Evolutionary conservation across 1,140 invertebrate species (phyloP).

Genomic region (Megalonaias nervosa): DNA sequence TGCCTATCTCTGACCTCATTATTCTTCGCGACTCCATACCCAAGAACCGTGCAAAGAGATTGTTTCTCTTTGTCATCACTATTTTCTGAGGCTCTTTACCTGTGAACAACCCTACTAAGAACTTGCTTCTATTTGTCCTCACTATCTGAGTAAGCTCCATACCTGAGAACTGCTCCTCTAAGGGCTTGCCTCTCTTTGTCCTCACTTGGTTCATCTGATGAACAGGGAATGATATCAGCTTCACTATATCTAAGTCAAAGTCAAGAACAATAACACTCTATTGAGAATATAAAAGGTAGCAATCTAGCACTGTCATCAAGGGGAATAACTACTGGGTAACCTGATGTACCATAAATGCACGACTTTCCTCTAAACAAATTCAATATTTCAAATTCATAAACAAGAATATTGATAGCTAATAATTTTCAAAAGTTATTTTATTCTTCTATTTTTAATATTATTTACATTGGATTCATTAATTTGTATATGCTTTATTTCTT

Average conservation of each 20-base stretch:
- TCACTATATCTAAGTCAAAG: constrained; percentile 59
- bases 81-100: too few relatives aligned
- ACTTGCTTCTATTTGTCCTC: constrained; percentile 75
- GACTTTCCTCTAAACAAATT: too few relatives aligned
- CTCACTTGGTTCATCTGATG: constrained; percentile 74
- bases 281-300: too few relatives aligned
- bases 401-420: too few relatives aligned
- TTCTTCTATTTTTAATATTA: too few relatives aligned
- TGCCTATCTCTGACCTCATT: constrained; percentile 76
- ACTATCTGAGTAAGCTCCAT: constrained; percentile 57
- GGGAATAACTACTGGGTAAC: too few relatives aligned
- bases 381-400: too few relatives aligned
- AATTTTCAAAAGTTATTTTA: too few relatives aligned
- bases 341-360: too few relatives aligned
- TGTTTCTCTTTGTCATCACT: constrained; percentile 76
- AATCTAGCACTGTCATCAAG: too few relatives aligned
- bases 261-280: constrained; percentile 25
- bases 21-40: neutral
- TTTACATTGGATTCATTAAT: too few relatives aligned
- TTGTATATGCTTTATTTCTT: too few relatives aligned
- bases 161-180: constrained; percentile 73
- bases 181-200: constrained; percentile 77
- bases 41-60: constrained; percentile 73
- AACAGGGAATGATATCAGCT: constrained; percentile 69
- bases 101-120: constrained; percentile 74